Base-by-base conservation (phyloP, 2,797 vertebrate species). In the Hippopotamyrus pictus region DNA sequence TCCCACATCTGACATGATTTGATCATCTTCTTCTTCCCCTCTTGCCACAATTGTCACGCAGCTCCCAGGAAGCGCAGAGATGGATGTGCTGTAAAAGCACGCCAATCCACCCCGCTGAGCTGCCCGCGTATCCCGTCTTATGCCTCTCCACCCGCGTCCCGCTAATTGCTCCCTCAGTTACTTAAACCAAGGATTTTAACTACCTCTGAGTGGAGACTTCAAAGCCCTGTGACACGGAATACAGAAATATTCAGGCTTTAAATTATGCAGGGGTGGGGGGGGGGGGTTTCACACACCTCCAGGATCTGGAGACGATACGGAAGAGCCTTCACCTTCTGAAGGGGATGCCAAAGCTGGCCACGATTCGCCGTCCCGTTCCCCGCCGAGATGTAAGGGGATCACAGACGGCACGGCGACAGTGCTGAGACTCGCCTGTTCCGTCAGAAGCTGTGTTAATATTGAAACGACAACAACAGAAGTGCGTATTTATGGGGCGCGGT, bases 151-250 rank as follows among this genome's bases (percentile, higher is more conserved):
- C 73, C n/a, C 89, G 29, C n/a, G 41, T 82, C 54, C 37, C 37
- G 76, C 50, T 90, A 90, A 90, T 88, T 95, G 94, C 92, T 91
- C 92, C 92, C 89, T 88, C 93, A 93, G 94, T 93, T 94, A 95
- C 93, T 95, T 94, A 95, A 92, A 86, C 93, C 93, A 92, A 93
- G 93, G 93, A 85, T 88, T 87, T 85, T 85, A 88, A 65, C 86
- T 48, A 84, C 79, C 79, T 88, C 53, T 88, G 73, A 88, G 83
- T 82, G 65, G 57, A 59, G 73, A 88, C 91, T 91, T 92, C 91
- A 92, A 92, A 93, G 92, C 87, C 87, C 62, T 88, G 90, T 83
- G 33, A 44, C 90, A 92, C 91, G 90, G 90, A 87, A 89, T 89
- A 89, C 84, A 83, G 86, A 90, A 87, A 79, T 59, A 86, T 86